Conservation (phyloP, 2,797 vertebrate genomes). For the Aphelocoma californica region DNA sequence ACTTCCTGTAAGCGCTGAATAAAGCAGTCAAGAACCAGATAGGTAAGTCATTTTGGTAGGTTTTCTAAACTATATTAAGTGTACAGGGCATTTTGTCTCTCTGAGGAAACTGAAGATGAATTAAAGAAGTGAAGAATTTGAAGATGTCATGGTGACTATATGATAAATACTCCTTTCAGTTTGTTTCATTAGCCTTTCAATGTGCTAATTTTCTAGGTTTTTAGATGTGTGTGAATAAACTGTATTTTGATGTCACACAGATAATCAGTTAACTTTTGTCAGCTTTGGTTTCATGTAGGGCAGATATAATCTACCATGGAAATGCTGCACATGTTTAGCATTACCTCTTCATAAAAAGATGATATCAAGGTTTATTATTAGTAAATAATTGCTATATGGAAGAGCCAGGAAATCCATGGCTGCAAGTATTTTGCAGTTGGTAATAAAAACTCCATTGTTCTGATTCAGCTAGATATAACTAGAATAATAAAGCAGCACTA, state of each 20-base stretch:
- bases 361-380: not conserved
- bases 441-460: not conserved
- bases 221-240: not conserved
- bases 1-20: not conserved
- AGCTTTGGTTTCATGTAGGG: not conserved
- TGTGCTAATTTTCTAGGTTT: not conserved
- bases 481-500: not conserved
- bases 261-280: not conserved
- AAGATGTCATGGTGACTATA: not conserved
- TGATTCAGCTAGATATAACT: not conserved
- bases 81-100: not conserved
- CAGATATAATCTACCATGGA: not conserved
- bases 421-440: not conserved
- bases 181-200: not conserved
- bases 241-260: not conserved
- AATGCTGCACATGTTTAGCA: not conserved
- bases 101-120: not conserved
- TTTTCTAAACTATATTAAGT: not conserved
- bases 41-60: not conserved
- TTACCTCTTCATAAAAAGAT: not conserved
- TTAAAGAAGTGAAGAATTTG: not conserved
- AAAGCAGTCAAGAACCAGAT: not conserved
- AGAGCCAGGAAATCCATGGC: not conserved
- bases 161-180: not conserved
- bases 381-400: not conserved